Percentiles rank a stretch among this genome's conserved stretches.
These are phyloP conservation scores for Strongylocentrotus purpuratus DNA, from an alignment of 35 echinoderm and acorn worm species.

Conservation along the genomic window DNA sequence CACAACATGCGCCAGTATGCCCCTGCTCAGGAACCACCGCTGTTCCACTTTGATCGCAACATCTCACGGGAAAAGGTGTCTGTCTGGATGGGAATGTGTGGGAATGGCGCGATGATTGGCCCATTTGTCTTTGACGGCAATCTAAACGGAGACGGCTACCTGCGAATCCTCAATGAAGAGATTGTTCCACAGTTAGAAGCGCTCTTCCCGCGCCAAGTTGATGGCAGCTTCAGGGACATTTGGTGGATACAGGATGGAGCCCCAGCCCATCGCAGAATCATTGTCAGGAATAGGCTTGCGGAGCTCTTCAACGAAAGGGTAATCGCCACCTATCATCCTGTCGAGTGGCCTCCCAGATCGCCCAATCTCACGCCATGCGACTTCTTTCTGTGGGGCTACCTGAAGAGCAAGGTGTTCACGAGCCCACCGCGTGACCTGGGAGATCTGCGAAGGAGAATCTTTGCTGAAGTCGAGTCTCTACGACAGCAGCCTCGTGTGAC, in stretches of 20 bases:
- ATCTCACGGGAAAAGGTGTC: neutral
- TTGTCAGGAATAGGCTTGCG: neutral
- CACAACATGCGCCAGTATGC: slow-evolving; percentile 5
- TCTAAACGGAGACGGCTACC: slow-evolving; percentile 21
- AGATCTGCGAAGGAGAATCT: neutral
- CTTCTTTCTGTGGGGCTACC: slow-evolving; percentile 60
- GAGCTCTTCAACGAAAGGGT: slow-evolving; percentile 21
- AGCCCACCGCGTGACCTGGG: slow-evolving; percentile 7
- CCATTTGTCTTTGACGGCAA: slow-evolving; percentile 31
- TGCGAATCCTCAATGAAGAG: slow-evolving; percentile 31
- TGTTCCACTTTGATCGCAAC: neutral
- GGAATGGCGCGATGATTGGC: neutral
- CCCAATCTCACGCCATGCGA: slow-evolving; percentile 8
- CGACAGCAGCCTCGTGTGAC: neutral
- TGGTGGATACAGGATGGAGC: slow-evolving; percentile 59
- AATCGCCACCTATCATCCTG: neutral
- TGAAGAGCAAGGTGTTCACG: slow-evolving; percentile 28
- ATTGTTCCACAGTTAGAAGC: slow-evolving; percentile 1
- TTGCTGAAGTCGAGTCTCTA: neutral
- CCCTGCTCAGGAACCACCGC: neutral
- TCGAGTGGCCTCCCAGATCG: slow-evolving; percentile 50
- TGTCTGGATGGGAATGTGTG: slow-evolving; percentile 33
- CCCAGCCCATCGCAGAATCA: slow-evolving; percentile 5
- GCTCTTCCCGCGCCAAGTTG: neutral
- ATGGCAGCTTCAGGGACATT: neutral